Evolutionary conservation across 92 coral and sea anemone genomes (phyloP), one percentile per base, ranked within the genome.

Genomic region (Montipora capitata): DNA sequence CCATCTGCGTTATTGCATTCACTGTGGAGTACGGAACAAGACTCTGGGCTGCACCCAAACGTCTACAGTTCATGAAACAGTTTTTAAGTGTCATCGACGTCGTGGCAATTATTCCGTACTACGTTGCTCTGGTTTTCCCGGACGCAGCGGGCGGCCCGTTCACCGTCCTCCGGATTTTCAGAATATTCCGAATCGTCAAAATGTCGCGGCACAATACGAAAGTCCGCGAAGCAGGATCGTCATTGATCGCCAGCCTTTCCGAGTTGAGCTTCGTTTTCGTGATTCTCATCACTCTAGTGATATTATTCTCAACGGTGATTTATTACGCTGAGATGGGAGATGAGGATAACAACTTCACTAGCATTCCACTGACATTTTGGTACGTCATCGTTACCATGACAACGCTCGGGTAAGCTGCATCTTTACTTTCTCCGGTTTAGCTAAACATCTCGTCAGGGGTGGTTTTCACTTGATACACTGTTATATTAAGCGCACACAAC

Each of bases 301-400:
- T 98, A 7, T 77, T 98, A 27, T 98, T 98, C 76, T 98, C 99
- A 41, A 81, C 98, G 8, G 94, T 98, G 58, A 98, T 98, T 12
- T 98, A 91, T 79, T 98, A 98, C 92, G 87, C 95, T 18, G 99
- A 98, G 94, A 89, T 87, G 75, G 89, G 45, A 64, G 90, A 93
- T 51, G 75, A 89, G 9, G 92, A 85, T 49, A 92, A 92, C 6
- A 89, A 80, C 43, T 98, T 95, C 72, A 82, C 83, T 52, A 94
- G 94, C 75, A 95, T 98, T 66, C 99, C 98, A 12, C 95, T 95
- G 39, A 92, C 98, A 18, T 98, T 98, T 80, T 98, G 99, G 99
- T 98, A 98, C 87, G 96, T 98, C 11, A 98, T 98, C 66, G 99
- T 98, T 57, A 96, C 99, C 77, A 98, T 98, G 99, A 98, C 99